Base-by-base conservation (phyloP, 2,797 vertebrate genomes). In the Silurus aristotelis region DNA sequence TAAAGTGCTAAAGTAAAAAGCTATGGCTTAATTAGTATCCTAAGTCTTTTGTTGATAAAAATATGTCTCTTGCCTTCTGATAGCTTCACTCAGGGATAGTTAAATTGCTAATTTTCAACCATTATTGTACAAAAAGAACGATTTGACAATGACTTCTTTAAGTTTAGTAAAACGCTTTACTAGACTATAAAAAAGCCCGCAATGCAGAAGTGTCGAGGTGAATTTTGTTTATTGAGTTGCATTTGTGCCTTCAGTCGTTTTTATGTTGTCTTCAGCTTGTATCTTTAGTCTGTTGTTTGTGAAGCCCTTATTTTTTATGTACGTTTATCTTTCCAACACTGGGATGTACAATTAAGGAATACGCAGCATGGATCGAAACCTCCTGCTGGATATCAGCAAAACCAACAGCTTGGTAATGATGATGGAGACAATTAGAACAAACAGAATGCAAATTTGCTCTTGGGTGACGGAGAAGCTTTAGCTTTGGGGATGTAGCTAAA, bases 321-420 rank as follows among this genome's bases (percentile, higher is more conserved):
- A 10, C 12, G 8, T 64, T 66, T 66, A 27, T 27, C 25, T 66
- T 10, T 66, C 25, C n/a, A 66, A 27, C 25, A 14, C 48, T 10
- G n/a, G 25, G 25, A 66, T 66, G 12, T 66, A 25, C 64, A 14
- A 66, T 66, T 66, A 66, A 66, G 12, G 25, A 66, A 25, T 66
- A 66, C 64, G 25, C 64, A 66, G 64, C n/a, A 25, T 66, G 64
- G n/a, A 9, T 5, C 12, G 68, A 46, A 43, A 79, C 77, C 77
- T 38, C 56, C 1, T 31, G 77, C 77, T 79, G 77, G 15, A 38
- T 46, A 56, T 15, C 38, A 43, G 19, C 58, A 63, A 79, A 79
- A 79, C 77, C 63, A 79, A 79, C 77, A 79, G 58, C 77, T 61
- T 79, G 77, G 14, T n/a, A 66, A 58, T 43, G 77, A 20, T 46